Conservation (phyloP, 2,113 vertebrate species). For the Lycaon pictus region DNA sequence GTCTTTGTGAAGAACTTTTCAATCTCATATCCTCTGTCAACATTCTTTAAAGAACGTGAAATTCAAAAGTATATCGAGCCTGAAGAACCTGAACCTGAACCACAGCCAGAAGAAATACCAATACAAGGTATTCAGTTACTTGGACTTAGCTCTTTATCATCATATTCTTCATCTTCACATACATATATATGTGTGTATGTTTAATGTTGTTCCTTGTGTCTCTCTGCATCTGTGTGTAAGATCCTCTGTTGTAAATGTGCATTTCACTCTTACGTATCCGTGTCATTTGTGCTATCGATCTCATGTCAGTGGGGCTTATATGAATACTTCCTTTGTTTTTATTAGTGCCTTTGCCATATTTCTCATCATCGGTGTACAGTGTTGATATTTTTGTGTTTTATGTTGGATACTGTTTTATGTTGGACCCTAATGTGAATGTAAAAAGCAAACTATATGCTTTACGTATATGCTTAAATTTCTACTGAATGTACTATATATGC, state of each 20-base stretch:
- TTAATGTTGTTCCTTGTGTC: neutral
- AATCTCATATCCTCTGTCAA: constrained; percentile 82
- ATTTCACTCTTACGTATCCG: constrained; percentile 16
- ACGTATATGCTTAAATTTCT: neutral
- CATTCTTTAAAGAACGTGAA: constrained; percentile 89
- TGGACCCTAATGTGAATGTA: neutral
- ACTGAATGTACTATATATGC: neutral
- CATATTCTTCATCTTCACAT: constrained; percentile 63
- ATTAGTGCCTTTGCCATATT: neutral
- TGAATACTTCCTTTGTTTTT: neutral
- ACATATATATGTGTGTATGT: constrained; percentile 1
- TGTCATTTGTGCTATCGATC: constrained; percentile 15
- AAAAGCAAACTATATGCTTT: constrained; percentile 17
- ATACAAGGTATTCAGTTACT: constrained; percentile 84
- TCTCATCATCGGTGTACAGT: constrained; percentile 32
- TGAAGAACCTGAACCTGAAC: constrained; percentile 83
- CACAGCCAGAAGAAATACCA: constrained; percentile 84
- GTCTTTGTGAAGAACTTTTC: constrained; percentile 70
- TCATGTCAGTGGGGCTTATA: constrained; percentile 4
- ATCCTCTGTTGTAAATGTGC: constrained; percentile 36
- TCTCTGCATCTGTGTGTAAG: constrained; percentile 46
- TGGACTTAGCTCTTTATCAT: constrained; percentile 30
- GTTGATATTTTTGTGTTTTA: constrained; percentile 59
- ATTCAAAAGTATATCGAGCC: constrained; percentile 81
- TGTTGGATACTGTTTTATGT: constrained; percentile 51